Base-by-base conservation (phyloP, 2,113 vertebrate genomes). In the Rhinogobius similis region DNA sequence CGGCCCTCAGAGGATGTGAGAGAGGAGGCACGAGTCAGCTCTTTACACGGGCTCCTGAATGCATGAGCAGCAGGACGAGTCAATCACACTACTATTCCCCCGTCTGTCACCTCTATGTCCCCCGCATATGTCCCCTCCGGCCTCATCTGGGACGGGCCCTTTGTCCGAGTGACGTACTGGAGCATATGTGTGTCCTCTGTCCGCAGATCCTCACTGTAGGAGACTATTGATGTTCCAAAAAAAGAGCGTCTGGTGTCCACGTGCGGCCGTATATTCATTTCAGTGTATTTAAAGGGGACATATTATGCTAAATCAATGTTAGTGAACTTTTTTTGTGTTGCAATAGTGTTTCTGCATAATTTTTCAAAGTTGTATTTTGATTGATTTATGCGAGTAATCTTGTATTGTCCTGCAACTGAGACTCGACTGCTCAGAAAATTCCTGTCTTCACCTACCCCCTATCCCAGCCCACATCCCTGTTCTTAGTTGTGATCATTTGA, bases 11-110 rank as follows among this genome's bases (percentile, higher is more conserved):
- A 61, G 58, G 58, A 36, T 32, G 27, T 36, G 58, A n/a, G 29
- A n/a, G 58, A 38, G 27, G 58, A 61, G 58, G 27, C 58, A 21
- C 18, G 20, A 61, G 58, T 61, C 58, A 61, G 29, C 29, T 36
- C 58, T 61, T 36, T 61, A 32, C 18, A 36, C 18, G 18, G 16
- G 18, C 20, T 38, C 29, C 2, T 61, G 27, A 36, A 61, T 61
- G 18, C 26, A 59, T 20, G 14, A 16, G 56, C 56, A 59, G 29
- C 18, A 61, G 27, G 29, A 36, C 58, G 18, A 36, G 29, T 61
- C 58, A 61, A n/a, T 61, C 58, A 61, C 29, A 36, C 53, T 50
- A 50, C 9, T 7, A n/a, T 18, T 38, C 58, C 10, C 26, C 53
- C 53, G 2, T 26, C 24, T 24, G 52, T 55, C n/a, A 18, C 46